phyloP scores from a whole-genome alignment of 2,888 invertebrate genomes.

The Pammene aurita region DNA sequence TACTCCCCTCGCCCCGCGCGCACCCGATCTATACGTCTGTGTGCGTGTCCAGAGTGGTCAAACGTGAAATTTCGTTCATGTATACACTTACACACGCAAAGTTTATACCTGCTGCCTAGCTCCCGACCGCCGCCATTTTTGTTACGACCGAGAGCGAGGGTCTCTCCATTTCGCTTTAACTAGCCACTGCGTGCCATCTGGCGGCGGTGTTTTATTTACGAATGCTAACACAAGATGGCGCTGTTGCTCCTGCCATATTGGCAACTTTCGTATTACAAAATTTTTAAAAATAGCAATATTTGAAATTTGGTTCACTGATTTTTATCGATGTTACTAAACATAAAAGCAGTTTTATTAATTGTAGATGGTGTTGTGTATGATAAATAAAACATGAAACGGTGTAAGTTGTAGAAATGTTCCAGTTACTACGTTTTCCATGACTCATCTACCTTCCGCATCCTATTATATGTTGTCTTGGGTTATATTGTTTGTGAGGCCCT shows the following conservation, averaged over 20 bases:
- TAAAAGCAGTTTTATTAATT: too few relatives aligned
- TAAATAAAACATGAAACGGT: not conserved
- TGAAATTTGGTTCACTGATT: not conserved
- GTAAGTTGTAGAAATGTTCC: not conserved
- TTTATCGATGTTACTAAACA: too few relatives aligned
- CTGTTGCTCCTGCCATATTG: slow-evolving; percentile 9
- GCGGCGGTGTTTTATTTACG: slow-evolving; percentile 3
- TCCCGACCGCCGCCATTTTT: slow-evolving; percentile 80
- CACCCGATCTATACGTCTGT: slow-evolving; percentile 70
- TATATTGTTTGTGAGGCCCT: too few relatives aligned
- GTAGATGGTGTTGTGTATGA: too few relatives aligned
- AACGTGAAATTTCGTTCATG: slow-evolving; percentile 81
- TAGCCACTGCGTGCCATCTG: slow-evolving; percentile 61
- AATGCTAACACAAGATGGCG: slow-evolving; percentile 46
- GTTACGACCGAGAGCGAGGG: slow-evolving; percentile 64
- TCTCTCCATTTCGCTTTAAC: slow-evolving; percentile 58
- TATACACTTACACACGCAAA: slow-evolving; percentile 72
- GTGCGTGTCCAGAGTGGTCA: slow-evolving; percentile 80
- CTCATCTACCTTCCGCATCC: not conserved
- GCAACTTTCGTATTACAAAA: slow-evolving; percentile 6
- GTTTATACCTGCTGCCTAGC: slow-evolving; percentile 80
- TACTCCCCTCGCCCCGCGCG: slow-evolving; percentile 79
- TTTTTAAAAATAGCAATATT: not conserved
- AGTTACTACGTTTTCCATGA: slow-evolving; percentile 8
- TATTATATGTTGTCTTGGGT: not conserved